These are phyloP conservation scores for Phasia obesa DNA, from an alignment of 2,888 invertebrate species.

Conservation along the genomic window DNA sequence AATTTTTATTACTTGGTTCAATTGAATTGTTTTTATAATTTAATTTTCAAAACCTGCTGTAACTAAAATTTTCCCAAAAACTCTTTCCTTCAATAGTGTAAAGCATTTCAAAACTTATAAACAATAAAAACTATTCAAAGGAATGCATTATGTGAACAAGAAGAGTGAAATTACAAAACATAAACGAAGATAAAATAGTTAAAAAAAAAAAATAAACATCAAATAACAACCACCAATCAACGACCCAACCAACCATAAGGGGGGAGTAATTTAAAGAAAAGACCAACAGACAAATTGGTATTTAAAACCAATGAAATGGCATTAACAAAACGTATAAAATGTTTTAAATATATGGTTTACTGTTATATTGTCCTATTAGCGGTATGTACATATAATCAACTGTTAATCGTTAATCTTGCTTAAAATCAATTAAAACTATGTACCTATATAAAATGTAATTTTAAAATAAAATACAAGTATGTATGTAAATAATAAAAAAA, in stretches of 20 bases:
- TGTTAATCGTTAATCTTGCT: background rate
- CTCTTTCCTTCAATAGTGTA: conserved; percentile 33
- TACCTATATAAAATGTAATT: background rate
- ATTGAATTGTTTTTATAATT: conserved; percentile 71
- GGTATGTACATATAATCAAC: conserved; percentile 78
- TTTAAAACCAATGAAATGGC: conserved; percentile 76
- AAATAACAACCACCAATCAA: conserved; percentile 44
- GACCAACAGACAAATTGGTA: conserved; percentile 23
- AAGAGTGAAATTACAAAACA: conserved; percentile 42
- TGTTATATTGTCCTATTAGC: conserved; percentile 82
- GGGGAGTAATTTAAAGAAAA: conserved; percentile 15
- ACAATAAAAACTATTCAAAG: conserved; percentile 30
- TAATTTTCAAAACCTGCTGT: conserved; percentile 63
- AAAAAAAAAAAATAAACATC: conserved; percentile 29
- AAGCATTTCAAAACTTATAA: conserved; percentile 22
- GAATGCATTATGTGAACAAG: conserved; percentile 60
- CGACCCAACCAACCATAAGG: conserved; percentile 38
- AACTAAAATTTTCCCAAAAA: conserved; percentile 35
- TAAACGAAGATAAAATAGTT: conserved; percentile 46
- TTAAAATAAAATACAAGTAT: no score
- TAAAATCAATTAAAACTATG: background rate
- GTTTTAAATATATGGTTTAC: conserved; percentile 82
- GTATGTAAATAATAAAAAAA: conserved; percentile 21
- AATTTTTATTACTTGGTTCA: conserved; percentile 71
- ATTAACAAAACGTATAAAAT: conserved; percentile 82